phyloP scores from a whole-genome alignment of 2,888 invertebrate genomes.

The Monochamus alternatus region DNA sequence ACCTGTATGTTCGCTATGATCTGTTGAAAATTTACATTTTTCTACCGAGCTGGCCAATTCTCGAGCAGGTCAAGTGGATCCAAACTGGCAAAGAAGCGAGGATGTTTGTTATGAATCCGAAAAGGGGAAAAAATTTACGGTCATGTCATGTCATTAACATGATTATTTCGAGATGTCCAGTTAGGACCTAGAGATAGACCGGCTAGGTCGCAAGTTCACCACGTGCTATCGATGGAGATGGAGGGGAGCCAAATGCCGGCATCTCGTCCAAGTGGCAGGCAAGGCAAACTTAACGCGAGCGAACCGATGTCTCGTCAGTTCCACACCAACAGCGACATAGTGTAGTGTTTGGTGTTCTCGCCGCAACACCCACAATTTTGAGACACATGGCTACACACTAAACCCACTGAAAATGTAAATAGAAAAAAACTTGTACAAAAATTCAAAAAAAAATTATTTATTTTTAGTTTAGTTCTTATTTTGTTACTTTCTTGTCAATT shows the following conservation, averaged over 20 bases:
- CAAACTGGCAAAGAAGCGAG: too few species aligned
- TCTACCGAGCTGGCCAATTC: too few species aligned
- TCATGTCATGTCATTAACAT: slow-evolving; percentile 33
- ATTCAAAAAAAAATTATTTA: slow-evolving; percentile 23
- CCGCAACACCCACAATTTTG: slow-evolving; percentile 15
- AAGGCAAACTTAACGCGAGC: slow-evolving; percentile 15
- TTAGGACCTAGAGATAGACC: slow-evolving; percentile 33
- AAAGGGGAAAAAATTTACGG: slow-evolving; percentile 16
- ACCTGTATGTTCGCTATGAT: too few species aligned
- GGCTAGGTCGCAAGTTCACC: slow-evolving; percentile 35
- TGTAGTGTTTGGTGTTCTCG: slow-evolving; percentile 15
- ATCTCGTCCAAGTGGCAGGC: slow-evolving; percentile 16
- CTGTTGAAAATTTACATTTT: too few species aligned
- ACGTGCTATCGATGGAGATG: slow-evolving; percentile 21
- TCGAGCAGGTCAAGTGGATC: too few species aligned
- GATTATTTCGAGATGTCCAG: slow-evolving; percentile 34
- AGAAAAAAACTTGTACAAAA: slow-evolving; percentile 16
- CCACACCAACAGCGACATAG: slow-evolving; percentile 15
- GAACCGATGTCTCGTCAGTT: slow-evolving; percentile 34
- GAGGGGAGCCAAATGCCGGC: slow-evolving; percentile 28
- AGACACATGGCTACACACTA: slow-evolving; percentile 31
- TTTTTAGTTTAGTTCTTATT: slow-evolving; percentile 32
- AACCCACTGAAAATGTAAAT: slow-evolving; percentile 29
- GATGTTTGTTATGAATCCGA: slow-evolving; percentile 6
- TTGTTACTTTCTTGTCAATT: slow-evolving; percentile 19